Conservation (phyloP, 1,140 invertebrate species). For the Triops longicaudatus region DNA sequence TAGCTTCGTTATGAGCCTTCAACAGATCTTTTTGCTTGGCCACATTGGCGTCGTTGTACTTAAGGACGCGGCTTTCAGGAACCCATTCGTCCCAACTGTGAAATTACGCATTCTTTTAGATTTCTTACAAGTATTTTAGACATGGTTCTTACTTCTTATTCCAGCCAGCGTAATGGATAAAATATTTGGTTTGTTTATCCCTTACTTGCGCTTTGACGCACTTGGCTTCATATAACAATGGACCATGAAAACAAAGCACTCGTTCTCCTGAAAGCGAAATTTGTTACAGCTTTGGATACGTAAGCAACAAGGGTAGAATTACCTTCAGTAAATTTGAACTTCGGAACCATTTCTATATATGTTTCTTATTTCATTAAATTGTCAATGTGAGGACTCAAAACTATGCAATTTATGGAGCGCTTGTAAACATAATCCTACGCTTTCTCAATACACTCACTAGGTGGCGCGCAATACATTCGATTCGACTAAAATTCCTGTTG, state of each 20-base stretch:
- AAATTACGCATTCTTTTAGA: constrained; percentile 7
- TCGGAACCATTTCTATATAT: background rate
- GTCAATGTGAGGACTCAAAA: too few relatives aligned
- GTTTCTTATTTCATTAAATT: too few relatives aligned
- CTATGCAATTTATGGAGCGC: too few relatives aligned
- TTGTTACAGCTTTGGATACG: constrained; percentile 23
- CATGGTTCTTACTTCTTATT: constrained; percentile 77
- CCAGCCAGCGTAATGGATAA: constrained; percentile 96
- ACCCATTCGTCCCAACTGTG: constrained; percentile 97
- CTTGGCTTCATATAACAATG: constrained; percentile 91
- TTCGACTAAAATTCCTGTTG: too few relatives aligned
- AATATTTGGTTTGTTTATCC: constrained; percentile 80
- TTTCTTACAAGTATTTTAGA: constrained; percentile 18
- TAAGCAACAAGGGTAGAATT: background rate
- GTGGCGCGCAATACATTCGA: too few relatives aligned
- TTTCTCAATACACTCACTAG: too few relatives aligned
- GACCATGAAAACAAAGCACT: constrained; percentile 92
- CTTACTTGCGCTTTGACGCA: constrained; percentile 75
- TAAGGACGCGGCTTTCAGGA: constrained; percentile 81
- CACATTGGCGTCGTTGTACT: constrained; percentile 85
- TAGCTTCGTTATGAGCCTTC: constrained; percentile 59
- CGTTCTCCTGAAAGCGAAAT: constrained; percentile 65
- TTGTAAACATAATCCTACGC: too few relatives aligned
- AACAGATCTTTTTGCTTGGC: constrained; percentile 82
- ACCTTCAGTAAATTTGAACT: constrained; percentile 2